These are phyloP conservation scores for Halictus quadricinctus DNA, from an alignment of 2,888 invertebrate species.

Conservation along the genomic window DNA sequence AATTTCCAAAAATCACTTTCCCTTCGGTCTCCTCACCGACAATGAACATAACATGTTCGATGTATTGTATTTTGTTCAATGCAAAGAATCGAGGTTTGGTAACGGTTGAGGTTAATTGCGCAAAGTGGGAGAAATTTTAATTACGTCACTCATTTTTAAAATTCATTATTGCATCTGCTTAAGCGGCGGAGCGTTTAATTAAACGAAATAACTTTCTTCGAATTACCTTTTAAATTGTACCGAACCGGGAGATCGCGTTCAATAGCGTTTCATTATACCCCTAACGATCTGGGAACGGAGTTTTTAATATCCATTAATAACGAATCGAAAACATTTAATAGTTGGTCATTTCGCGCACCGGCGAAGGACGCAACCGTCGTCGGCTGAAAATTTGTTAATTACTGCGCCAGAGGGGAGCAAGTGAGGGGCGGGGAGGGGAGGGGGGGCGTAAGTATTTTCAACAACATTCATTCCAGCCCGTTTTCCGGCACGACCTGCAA, in stretches of 20 bases:
- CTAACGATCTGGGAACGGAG: constrained; percentile 3
- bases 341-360: constrained; percentile 16
- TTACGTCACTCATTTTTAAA: background rate
- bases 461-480: constrained; percentile 40
- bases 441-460: constrained; percentile 33
- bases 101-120: background rate
- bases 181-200: background rate
- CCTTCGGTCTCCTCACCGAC: background rate
- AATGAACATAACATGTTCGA: background rate
- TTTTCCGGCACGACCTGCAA: constrained; percentile 47
- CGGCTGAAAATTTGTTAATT: constrained; percentile 44
- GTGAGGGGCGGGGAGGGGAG: no score
- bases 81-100: background rate
- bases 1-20: background rate
- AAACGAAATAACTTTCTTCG: background rate
- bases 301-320: constrained; percentile 34
- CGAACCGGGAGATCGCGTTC: background rate
- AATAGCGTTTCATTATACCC: constrained; percentile 26
- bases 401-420: constrained; percentile 14
- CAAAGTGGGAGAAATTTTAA: background rate
- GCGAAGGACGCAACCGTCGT: constrained; percentile 11
- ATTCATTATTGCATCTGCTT: background rate
- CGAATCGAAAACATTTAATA: constrained; percentile 26
- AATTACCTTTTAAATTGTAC: background rate
- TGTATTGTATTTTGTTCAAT: background rate